A percentile compares a stretch with the other conserved stretches of the same genome.
These are phyloP conservation scores for Marasmarcha lunaedactyla DNA, from an alignment of 2,888 invertebrate genomes.

Conservation along the genomic window DNA sequence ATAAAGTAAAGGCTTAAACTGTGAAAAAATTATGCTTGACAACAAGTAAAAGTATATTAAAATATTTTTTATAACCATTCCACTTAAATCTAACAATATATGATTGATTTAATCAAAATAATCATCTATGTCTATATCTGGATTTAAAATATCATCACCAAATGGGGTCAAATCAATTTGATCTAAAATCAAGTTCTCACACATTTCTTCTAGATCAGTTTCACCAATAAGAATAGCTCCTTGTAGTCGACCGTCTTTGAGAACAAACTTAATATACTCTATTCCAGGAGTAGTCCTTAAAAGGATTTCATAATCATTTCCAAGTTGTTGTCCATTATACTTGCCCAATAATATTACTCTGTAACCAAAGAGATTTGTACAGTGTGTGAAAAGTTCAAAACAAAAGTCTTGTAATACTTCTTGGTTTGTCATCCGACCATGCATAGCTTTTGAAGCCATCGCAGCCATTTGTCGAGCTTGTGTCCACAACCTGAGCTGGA, in stretches of 20 bases:
- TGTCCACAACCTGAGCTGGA: constrained; percentile 96
- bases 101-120: constrained; percentile 96
- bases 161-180: constrained; percentile 88
- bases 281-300: constrained; percentile 83
- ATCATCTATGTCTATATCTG: constrained; percentile 97
- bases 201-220: constrained; percentile 96
- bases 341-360: constrained; percentile 93
- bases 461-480: constrained; percentile 98
- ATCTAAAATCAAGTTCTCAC: constrained; percentile 97
- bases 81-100: no score
- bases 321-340: constrained; percentile 92
- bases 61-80: no score
- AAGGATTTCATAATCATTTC: constrained; percentile 83
- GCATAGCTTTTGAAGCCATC: constrained; percentile 93
- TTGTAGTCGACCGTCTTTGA: constrained; percentile 86
- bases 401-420: constrained; percentile 89
- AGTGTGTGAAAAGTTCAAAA: constrained; percentile 97
- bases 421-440: constrained; percentile 70
- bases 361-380: constrained; percentile 93
- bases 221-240: constrained; percentile 97
- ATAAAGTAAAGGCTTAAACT: no score
- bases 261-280: constrained; percentile 89
- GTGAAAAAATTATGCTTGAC: no score
- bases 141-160: constrained; percentile 94
- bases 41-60: no score